Conservation (phyloP, 37 sponge, comb jelly and placozoan genomes). For the Chondrilla cf. caribensis region DNA sequence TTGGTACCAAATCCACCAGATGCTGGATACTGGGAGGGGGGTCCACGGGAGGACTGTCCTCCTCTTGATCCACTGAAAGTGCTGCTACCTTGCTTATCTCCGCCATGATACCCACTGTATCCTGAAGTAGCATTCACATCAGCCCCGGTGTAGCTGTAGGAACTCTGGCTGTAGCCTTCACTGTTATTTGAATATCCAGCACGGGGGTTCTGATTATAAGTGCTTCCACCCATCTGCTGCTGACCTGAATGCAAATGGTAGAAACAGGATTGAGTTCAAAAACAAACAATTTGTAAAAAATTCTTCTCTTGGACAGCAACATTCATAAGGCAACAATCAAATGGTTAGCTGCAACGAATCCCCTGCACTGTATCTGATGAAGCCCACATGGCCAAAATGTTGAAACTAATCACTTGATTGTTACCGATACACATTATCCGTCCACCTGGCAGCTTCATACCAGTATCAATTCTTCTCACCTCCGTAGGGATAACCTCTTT, state of each 20-base stretch:
- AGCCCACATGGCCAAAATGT: no score
- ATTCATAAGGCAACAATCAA: no score
- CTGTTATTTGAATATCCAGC: background rate
- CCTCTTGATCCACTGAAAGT: background rate
- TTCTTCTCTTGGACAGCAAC: no score
- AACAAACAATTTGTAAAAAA: no score
- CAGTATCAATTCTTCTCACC: no score
- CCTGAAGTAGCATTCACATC: background rate
- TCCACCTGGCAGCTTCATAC: no score
- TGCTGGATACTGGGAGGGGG: background rate
- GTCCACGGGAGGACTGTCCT: background rate
- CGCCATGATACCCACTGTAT: background rate
- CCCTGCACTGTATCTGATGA: no score
- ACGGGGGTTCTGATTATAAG: background rate
- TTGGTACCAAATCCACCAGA: background rate
- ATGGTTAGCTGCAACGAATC: no score
- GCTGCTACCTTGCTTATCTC: background rate
- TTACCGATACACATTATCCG: no score
- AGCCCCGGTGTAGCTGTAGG: background rate
- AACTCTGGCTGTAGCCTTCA: background rate
- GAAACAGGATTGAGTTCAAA: background rate
- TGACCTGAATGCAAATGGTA: background rate
- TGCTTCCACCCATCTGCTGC: background rate
- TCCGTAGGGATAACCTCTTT: no score
- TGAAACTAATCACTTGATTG: no score